Evolutionary conservation across 1,140 invertebrate species (phyloP).

Genomic region (Anoplolepis gracilipes): DNA sequence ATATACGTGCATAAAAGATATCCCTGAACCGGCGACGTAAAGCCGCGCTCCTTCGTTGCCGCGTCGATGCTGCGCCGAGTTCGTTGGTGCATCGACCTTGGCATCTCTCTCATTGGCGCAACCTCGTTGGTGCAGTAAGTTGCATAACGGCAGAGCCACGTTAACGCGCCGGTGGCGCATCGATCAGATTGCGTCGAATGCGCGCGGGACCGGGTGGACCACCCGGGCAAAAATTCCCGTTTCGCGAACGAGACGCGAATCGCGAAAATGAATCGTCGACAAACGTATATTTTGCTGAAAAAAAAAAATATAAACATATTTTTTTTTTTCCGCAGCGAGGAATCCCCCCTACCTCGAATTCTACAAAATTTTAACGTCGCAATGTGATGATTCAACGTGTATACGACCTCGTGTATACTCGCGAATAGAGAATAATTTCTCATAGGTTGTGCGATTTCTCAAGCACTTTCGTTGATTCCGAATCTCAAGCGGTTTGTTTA

Average conservation of each 20-base stretch:
- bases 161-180: constrained; percentile 50
- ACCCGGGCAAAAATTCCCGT: constrained; percentile 3
- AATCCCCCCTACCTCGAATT: too few species aligned
- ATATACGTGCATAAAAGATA: neutral
- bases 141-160: constrained; percentile 50
- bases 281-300: too few species aligned
- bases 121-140: constrained; percentile 59
- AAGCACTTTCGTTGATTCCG: neutral
- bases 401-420: neutral
- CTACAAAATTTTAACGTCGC: too few species aligned
- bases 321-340: too few species aligned
- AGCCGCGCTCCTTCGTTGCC: constrained; percentile 2
- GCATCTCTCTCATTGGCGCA: constrained; percentile 52
- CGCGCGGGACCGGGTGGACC: constrained; percentile 20
- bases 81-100: constrained; percentile 60
- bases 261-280: too few species aligned
- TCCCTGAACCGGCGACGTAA: constrained; percentile 15
- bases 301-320: too few species aligned
- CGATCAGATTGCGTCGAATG: constrained; percentile 61
- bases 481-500: neutral
- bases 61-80: constrained; percentile 46
- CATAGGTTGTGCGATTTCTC: neutral
- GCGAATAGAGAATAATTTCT: constrained; percentile 5
- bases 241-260: neutral
- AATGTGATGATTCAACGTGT: neutral